Conservation (phyloP, 2,113 vertebrate genomes). For the Eublepharis macularius region DNA sequence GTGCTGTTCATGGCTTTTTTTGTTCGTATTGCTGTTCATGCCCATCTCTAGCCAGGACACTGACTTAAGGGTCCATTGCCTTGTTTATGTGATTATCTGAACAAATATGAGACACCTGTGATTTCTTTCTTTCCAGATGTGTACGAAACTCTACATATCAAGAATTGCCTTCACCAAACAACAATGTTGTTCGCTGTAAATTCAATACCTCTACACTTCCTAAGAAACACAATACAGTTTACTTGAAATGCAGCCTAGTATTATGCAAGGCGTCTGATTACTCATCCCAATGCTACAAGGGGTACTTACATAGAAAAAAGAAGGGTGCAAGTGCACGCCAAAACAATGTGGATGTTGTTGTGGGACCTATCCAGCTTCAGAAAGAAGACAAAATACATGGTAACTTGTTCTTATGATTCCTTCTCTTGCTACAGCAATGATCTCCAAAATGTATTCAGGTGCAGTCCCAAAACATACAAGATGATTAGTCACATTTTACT, state of each 20-base stretch:
- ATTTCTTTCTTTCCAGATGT: slow-evolving; percentile 73
- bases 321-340: slow-evolving; percentile 62
- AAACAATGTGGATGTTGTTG: slow-evolving; percentile 35
- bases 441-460: background rate
- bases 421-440: background rate
- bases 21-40: no score
- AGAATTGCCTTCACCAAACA: slow-evolving; percentile 32
- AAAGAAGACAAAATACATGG: slow-evolving; percentile 29
- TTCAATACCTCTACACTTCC: slow-evolving; percentile 83
- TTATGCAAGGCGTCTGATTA: slow-evolving; percentile 73
- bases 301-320: slow-evolving; percentile 68
- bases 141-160: slow-evolving; percentile 71
- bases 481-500: no score
- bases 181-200: slow-evolving; percentile 69
- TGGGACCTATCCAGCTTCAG: slow-evolving; percentile 51
- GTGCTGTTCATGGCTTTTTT: no score
- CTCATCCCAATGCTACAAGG: slow-evolving; percentile 78
- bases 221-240: slow-evolving; percentile 69
- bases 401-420: background rate
- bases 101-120: background rate
- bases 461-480: no score
- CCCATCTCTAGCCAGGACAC: no score
- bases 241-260: slow-evolving; percentile 81
- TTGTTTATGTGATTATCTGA: background rate
- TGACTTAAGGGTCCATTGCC: no score